These are phyloP conservation scores for Cheilosia soror DNA, from an alignment of 2,888 invertebrate species.

Conservation along the genomic window DNA sequence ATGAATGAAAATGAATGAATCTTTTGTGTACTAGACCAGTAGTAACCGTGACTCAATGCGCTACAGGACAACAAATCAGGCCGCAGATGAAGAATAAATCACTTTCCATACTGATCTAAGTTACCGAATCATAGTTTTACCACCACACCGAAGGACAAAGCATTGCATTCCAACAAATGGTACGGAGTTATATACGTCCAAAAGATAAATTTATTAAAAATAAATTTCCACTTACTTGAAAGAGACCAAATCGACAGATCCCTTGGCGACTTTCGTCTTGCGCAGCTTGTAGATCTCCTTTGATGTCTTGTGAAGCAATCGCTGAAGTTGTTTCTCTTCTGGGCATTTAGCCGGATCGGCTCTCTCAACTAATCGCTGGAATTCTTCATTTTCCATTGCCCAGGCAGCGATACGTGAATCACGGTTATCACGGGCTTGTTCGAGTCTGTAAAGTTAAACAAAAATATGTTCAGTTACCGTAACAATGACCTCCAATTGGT, in stretches of 20 bases:
- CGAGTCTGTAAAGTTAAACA: slow-evolving; percentile 85
- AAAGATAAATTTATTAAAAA: not conserved
- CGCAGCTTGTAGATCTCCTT: slow-evolving; percentile 95
- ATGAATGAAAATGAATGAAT: too few species aligned
- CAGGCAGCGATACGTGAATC: slow-evolving; percentile 93
- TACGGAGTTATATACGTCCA: too few species aligned
- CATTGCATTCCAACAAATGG: too few species aligned
- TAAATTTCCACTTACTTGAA: slow-evolving; percentile 90
- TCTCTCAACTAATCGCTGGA: slow-evolving; percentile 88
- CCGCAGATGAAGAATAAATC: too few species aligned
- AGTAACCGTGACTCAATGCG: too few species aligned
- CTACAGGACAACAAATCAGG: too few species aligned
- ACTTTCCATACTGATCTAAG: too few species aligned
- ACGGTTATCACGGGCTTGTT: slow-evolving; percentile 92
- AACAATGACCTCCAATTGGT: not conserved
- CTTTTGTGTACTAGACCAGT: too few species aligned
- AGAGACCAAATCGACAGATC: slow-evolving; percentile 95
- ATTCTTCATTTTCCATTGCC: slow-evolving; percentile 94
- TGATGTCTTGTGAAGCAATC: slow-evolving; percentile 93
- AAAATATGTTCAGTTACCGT: not conserved
- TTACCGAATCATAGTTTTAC: too few species aligned
- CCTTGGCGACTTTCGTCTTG: slow-evolving; percentile 93
- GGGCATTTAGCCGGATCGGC: slow-evolving; percentile 83
- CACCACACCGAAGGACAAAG: too few species aligned
- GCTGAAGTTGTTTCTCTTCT: slow-evolving; percentile 87